Evolutionary conservation across 2,888 invertebrate genomes (phyloP).

Genomic region (Yponomeuta malinellus): DNA sequence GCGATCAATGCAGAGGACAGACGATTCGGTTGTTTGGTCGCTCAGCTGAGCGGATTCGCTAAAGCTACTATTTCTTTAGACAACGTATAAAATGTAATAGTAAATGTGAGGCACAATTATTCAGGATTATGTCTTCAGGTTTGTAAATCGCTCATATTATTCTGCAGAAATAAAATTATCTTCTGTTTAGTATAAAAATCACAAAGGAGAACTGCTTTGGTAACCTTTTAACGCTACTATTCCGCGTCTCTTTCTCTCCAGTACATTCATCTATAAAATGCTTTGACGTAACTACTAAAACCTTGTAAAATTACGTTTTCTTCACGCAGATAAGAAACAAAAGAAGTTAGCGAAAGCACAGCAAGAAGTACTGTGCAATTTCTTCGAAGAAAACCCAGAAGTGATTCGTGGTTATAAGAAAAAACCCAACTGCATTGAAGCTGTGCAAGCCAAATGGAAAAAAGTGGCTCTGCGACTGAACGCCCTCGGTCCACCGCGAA

Average conservation of each 20-base stretch:
- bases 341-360: neutral
- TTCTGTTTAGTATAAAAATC: too few species aligned
- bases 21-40: neutral
- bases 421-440: conserved; percentile 18
- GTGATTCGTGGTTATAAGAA: conserved; percentile 24
- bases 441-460: conserved; percentile 23
- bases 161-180: too few species aligned
- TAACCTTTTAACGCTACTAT: too few species aligned
- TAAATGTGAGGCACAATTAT: too few species aligned
- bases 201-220: too few species aligned
- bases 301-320: neutral
- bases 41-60: neutral
- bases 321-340: neutral
- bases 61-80: neutral
- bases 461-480: conserved; percentile 22
- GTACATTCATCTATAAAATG: too few species aligned
- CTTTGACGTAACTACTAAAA: too few species aligned
- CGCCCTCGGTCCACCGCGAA: conserved; percentile 19
- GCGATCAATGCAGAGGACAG: too few species aligned
- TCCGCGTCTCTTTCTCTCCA: too few species aligned
- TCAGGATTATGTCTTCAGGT: too few species aligned
- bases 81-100: too few species aligned
- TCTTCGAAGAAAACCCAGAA: conserved; percentile 25
- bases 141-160: too few species aligned
- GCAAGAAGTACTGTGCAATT: conserved; percentile 20